phyloP scores from a whole-genome alignment of 2,797 vertebrate genomes.

The Sarcophilus harrisii region DNA sequence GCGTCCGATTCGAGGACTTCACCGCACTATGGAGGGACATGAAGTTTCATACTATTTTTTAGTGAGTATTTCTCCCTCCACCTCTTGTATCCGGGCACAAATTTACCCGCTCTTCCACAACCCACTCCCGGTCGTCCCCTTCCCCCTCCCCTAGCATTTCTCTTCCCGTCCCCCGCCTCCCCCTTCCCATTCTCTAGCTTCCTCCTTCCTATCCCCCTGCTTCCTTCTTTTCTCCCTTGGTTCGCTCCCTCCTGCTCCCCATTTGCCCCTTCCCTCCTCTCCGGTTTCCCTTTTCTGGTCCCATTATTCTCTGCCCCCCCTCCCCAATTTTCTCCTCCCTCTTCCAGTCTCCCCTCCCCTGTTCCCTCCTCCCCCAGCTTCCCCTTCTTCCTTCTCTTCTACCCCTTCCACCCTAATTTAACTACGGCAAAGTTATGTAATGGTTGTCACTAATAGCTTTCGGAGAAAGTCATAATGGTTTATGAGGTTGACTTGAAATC shows the following conservation, averaged over 20 bases:
- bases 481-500: too few relatives aligned
- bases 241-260: too few relatives aligned
- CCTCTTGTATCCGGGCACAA: background rate
- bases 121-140: background rate
- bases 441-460: too few relatives aligned
- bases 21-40: constrained; percentile 90
- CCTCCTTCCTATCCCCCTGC: background rate
- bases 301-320: background rate
- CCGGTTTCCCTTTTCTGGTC: rapidly evolving
- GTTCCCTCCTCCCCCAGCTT: background rate
- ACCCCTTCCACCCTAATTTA: rapidly evolving
- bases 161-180: too few relatives aligned
- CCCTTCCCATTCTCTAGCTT: too few relatives aligned
- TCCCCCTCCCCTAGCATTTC: background rate
- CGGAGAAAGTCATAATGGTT: too few relatives aligned
- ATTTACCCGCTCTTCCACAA: background rate
- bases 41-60: constrained; percentile 91
- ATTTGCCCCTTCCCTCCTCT: rapidly evolving
- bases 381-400: too few relatives aligned
- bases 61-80: constrained; percentile 84
- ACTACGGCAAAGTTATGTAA: too few relatives aligned
- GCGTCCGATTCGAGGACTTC: constrained; percentile 93
- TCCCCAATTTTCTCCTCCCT: too few relatives aligned
- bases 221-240: background rate
- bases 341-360: rapidly evolving